Conservation (phyloP, 2,113 vertebrate species). For the Sciurus niger region DNA sequence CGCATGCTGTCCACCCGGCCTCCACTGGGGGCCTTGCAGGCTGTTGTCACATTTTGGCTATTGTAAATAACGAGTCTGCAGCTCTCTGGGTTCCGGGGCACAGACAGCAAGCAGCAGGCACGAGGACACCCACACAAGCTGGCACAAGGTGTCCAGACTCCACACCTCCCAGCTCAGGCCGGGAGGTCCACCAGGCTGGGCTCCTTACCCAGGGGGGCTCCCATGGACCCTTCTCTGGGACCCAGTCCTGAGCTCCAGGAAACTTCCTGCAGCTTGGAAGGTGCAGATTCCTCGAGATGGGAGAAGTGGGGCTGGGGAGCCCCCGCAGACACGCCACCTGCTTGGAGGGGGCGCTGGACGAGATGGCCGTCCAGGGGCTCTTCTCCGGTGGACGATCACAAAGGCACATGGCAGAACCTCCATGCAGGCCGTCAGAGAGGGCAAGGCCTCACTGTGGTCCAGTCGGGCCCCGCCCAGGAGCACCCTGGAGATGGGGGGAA, state of each 20-base stretch:
- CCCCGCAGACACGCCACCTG: too few relatives aligned
- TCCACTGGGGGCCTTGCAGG: fast-evolving
- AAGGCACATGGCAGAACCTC: fast-evolving
- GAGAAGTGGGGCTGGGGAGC: not conserved
- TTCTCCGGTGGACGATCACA: too few relatives aligned
- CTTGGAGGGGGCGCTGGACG: fast-evolving
- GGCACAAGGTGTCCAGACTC: not conserved
- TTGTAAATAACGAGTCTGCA: not conserved
- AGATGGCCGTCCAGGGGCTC: not conserved
- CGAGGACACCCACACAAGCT: too few relatives aligned
- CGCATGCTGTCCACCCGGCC: not conserved
- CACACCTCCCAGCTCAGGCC: not conserved
- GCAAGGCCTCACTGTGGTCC: not conserved
- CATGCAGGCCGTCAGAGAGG: not conserved
- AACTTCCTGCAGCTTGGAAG: not conserved
- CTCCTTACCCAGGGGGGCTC: too few relatives aligned
- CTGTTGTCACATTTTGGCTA: too few relatives aligned
- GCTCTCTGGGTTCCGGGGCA: not conserved
- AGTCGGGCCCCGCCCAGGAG: not conserved
- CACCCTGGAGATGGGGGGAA: not conserved
- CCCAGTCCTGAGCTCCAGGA: not conserved
- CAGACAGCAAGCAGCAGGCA: not conserved
- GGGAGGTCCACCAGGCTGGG: not conserved
- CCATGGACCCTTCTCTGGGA: not conserved
- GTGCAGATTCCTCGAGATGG: not conserved